These are phyloP conservation scores for Pissodes strobi DNA, from an alignment of 1,140 invertebrate species.

Conservation along the genomic window DNA sequence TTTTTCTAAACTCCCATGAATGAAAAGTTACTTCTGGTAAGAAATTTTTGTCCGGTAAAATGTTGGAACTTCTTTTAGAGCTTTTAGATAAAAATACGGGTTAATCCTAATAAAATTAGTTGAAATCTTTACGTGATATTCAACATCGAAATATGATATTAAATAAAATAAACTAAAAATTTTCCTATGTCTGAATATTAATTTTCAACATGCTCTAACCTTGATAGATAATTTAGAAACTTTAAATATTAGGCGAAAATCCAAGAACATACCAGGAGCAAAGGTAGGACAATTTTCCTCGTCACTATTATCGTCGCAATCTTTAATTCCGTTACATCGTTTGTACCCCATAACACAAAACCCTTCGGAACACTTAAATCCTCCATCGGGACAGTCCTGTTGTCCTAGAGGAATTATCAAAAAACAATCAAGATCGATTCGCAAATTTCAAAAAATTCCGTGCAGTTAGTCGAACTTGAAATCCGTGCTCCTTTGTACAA, in stretches of 20 bases:
- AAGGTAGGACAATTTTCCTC: constrained; percentile 64
- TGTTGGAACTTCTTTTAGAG: no score
- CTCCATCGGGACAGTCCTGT: constrained; percentile 54
- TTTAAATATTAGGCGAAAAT: constrained; percentile 3
- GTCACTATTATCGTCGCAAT: constrained; percentile 70
- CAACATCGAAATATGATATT: no score
- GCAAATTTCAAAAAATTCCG: not conserved
- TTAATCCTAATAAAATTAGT: no score
- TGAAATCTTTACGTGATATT: no score
- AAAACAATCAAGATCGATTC: constrained; percentile 6
- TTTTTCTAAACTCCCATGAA: no score
- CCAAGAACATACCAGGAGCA: constrained; percentile 31
- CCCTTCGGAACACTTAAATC: constrained; percentile 69
- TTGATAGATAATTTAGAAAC: not conserved
- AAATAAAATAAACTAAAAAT: no score
- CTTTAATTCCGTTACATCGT: constrained; percentile 67
- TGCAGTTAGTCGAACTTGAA: constrained; percentile 38
- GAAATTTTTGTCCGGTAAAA: no score
- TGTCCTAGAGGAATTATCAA: constrained; percentile 30
- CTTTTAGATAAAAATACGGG: no score
- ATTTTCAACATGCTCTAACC: not conserved
- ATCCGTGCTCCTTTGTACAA: constrained; percentile 18
- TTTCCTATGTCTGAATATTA: no score
- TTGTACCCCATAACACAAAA: constrained; percentile 66
- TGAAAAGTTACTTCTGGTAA: no score